phyloP scores from a whole-genome alignment of 2,888 invertebrate species.

The Trissolcus brochymenae region DNA sequence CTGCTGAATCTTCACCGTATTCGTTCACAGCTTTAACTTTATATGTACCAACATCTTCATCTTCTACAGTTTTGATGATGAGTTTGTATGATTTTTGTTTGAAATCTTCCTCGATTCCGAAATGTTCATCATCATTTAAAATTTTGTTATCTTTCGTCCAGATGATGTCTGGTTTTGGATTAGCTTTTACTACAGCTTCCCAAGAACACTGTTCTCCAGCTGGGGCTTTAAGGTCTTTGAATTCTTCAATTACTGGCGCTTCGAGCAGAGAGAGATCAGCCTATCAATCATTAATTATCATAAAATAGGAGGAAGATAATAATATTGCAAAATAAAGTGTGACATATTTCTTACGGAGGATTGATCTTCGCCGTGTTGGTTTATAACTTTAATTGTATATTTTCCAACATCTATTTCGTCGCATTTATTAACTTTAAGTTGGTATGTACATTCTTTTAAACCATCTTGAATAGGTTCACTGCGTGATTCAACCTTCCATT shows the following conservation, averaged over 20 bases:
- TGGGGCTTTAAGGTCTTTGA: conserved; percentile 84
- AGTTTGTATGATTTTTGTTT: conserved; percentile 83
- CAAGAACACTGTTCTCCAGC: conserved; percentile 89
- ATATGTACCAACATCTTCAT: conserved; percentile 88
- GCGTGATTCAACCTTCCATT: conserved; percentile 81
- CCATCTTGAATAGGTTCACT: conserved; percentile 84
- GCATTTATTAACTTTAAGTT: conserved; percentile 86
- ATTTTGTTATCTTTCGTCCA: conserved; percentile 85
- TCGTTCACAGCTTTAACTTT: conserved; percentile 87
- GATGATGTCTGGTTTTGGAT: conserved; percentile 91
- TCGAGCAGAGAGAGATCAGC: conserved; percentile 86
- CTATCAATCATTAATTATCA: conserved; percentile 61
- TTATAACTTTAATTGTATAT: conserved; percentile 87
- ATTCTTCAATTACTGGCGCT: conserved; percentile 86
- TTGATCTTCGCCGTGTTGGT: conserved; percentile 87
- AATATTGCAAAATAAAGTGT: conserved; percentile 1
- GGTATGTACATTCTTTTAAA: conserved; percentile 88
- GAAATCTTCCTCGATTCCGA: conserved; percentile 80
- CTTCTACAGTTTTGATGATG: conserved; percentile 82
- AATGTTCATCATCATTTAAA: conserved; percentile 79
- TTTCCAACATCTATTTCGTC: conserved; percentile 84
- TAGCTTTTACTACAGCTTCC: conserved; percentile 89
- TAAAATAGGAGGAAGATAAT: background rate
- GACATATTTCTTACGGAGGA: conserved; percentile 78
- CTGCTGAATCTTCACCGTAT: conserved; percentile 83